A percentile compares a stretch with the other conserved stretches of the same genome.
These are phyloP conservation scores for Marisa cornuarietis DNA, from an alignment of 1,140 invertebrate genomes.

Conservation along the genomic window DNA sequence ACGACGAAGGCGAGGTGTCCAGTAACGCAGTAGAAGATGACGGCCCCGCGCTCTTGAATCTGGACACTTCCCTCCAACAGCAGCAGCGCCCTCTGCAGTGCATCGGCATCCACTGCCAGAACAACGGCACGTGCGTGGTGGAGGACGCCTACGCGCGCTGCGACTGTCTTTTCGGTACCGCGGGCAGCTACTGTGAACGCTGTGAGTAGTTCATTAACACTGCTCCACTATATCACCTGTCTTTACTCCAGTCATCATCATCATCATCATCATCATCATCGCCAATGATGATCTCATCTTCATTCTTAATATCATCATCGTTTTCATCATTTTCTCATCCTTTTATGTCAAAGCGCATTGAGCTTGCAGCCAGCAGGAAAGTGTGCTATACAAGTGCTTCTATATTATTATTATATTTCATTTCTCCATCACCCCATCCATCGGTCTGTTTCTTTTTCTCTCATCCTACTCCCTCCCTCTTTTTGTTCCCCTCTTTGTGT, in stretches of 20 bases:
- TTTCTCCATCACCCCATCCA: background rate
- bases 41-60: background rate
- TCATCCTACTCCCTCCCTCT: background rate
- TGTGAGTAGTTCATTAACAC: conserved; percentile 32
- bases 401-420: too few species aligned
- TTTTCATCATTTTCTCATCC: background rate
- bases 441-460: background rate
- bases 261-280: background rate
- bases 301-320: background rate
- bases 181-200: conserved; percentile 49
- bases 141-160: conserved; percentile 40
- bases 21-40: background rate
- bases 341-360: too few species aligned
- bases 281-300: background rate
- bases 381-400: too few species aligned
- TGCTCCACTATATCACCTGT: background rate
- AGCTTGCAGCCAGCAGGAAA: too few species aligned
- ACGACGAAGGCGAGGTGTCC: background rate
- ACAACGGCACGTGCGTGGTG: conserved; percentile 50
- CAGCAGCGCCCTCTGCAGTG: conserved; percentile 36
- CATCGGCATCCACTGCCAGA: conserved; percentile 42
- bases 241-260: background rate
- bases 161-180: conserved; percentile 47
- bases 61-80: background rate
- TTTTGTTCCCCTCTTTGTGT: too few species aligned